These are phyloP conservation scores for Paedocypris sp. DNA, from an alignment of 2,113 vertebrate genomes.

Conservation along the genomic window DNA sequence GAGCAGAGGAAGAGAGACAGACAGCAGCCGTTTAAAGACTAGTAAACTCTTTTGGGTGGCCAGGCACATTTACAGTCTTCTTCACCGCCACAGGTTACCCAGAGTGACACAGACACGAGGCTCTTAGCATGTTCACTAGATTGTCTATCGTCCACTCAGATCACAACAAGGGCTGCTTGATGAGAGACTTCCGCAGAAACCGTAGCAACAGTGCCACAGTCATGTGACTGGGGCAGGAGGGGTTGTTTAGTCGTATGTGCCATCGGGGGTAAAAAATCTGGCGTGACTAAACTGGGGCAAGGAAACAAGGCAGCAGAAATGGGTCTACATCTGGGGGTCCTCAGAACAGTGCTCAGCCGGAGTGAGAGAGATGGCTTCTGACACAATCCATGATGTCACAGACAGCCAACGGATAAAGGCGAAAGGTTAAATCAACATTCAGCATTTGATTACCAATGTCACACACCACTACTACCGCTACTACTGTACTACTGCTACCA, in stretches of 20 bases:
- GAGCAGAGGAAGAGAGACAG: not conserved
- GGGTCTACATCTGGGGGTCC: not conserved
- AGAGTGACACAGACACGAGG: conserved; percentile 29
- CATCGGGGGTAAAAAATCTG: conserved; percentile 54
- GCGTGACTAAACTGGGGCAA: conserved; percentile 57
- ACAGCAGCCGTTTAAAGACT: not conserved
- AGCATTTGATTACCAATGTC: conserved; percentile 30
- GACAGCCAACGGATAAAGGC: conserved; percentile 5
- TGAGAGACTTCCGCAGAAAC: conserved; percentile 53
- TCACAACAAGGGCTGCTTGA: conserved; percentile 7
- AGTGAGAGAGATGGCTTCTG: not conserved
- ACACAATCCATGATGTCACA: not conserved
- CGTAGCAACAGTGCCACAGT: conserved; percentile 56
- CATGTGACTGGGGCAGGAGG: conserved; percentile 44
- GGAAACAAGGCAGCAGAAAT: conserved; percentile 41
- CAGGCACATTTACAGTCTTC: conserved; percentile 4
- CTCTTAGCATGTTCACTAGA: conserved; percentile 37
- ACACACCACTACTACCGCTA: too few species aligned
- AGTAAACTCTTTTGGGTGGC: not conserved
- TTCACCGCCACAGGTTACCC: conserved; percentile 18
- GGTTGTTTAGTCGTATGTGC: conserved; percentile 20
- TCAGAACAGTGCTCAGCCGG: not conserved
- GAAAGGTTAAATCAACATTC: conserved; percentile 16
- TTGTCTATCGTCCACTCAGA: not conserved
- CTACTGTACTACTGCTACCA: too few species aligned